Conservation (phyloP, 2,797 vertebrate genomes). For the Carcharodon carcharias region DNA sequence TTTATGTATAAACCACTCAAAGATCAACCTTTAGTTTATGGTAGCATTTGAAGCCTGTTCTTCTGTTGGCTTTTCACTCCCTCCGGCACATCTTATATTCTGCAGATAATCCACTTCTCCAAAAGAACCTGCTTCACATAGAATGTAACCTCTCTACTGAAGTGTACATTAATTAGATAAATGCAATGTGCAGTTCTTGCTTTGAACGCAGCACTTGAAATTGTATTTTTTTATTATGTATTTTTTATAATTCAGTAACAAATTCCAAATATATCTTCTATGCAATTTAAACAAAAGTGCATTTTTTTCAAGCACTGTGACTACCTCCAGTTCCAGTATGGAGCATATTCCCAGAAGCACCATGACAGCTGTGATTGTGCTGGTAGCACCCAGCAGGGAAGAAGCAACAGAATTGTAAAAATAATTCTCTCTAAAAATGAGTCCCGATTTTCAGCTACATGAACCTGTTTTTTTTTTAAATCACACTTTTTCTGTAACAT, state of each 20-base stretch:
- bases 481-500: not conserved
- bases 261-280: not conserved
- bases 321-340: slow-evolving; percentile 29
- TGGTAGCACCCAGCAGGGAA: slow-evolving; percentile 31
- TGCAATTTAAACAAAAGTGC: slow-evolving; percentile 11
- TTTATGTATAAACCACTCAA: not conserved
- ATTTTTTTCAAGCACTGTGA: not conserved
- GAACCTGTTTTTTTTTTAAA: not conserved
- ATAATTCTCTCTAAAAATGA: not conserved
- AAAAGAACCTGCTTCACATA: not conserved
- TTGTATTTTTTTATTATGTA: not conserved
- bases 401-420: slow-evolving; percentile 21
- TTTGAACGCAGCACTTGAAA: not conserved
- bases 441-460: not conserved
- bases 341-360: slow-evolving; percentile 33
- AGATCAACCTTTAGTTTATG: not conserved
- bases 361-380: slow-evolving; percentile 28
- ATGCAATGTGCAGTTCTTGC: not conserved
- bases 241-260: not conserved
- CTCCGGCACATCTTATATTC: not conserved
- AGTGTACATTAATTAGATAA: not conserved
- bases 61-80: not conserved
- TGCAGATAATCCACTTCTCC: not conserved
- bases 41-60: not conserved
- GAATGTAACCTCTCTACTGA: not conserved